Percentiles rank a stretch among this genome's conserved stretches.
Evolutionary conservation across 2,113 vertebrate species (phyloP).

Genomic region (Megaleporinus macrocephalus): DNA sequence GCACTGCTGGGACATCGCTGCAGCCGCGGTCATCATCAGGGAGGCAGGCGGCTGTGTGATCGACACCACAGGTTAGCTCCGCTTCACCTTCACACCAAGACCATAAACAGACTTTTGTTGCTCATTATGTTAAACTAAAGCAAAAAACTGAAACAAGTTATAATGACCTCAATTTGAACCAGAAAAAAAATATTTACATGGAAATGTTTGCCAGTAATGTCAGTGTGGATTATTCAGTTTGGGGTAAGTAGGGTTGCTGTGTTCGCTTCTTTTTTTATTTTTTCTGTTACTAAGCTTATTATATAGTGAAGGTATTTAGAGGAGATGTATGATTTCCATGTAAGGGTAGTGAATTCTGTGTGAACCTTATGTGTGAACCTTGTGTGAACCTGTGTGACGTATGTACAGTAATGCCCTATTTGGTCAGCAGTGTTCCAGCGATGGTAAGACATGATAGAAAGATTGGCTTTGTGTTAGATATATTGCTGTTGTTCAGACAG

Average conservation of each 20-base stretch:
- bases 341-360: conserved; percentile 10
- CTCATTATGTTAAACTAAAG: conserved; percentile 19
- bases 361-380: no score
- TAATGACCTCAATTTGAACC: not conserved
- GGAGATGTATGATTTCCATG: not conserved
- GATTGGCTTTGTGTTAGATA: not conserved
- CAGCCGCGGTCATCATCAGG: conserved; percentile 85
- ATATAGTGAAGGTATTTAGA: conserved; percentile 3
- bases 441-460: not conserved
- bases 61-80: conserved; percentile 84
- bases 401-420: conserved; percentile 2
- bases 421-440: conserved; percentile 11
- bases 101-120: conserved; percentile 12
- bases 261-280: not conserved
- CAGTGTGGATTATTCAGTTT: conserved; percentile 16
- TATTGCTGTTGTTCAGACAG: not conserved
- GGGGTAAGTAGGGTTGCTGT: not conserved
- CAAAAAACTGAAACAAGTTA: not conserved
- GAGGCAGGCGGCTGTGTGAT: conserved; percentile 86
- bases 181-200: conserved; percentile 18
- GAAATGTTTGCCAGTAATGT: conserved; percentile 18
- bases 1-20: conserved; percentile 90
- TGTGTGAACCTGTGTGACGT: no score
- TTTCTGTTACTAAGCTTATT: not conserved
- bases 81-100: not conserved